Base-by-base conservation (phyloP, 2,113 vertebrate genomes). In the Misgurnus anguillicaudatus region DNA sequence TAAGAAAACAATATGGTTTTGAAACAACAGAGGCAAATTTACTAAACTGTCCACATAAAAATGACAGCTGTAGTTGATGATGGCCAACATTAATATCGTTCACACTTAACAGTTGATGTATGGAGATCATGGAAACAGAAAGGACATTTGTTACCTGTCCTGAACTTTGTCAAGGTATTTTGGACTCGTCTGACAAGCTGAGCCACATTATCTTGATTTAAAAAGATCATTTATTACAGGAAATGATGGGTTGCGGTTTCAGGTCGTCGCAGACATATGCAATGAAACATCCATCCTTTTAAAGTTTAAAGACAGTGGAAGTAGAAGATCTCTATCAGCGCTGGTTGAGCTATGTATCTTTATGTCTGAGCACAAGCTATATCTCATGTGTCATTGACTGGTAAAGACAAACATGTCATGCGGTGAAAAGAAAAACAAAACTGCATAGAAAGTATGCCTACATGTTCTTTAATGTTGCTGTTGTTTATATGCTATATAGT, bases 301-400 rank as follows among this genome's bases (percentile, higher is more conserved):
- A 57, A 19, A 71, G 51, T 19, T 19, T 10, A 70, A 71, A 57
- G 51, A 31, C 24, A 53, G 47, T 53, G 39, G 24, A 31, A 10
- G n/a, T 13, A 36, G 47, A 53, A 53, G 45, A 31, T 17, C 51
- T 55, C 17, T 16, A 17, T 16, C 51, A 55, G 14, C 6, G 4
- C 17, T 16, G 51, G 14, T 55, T 55, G 48, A 70, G 31, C 17
- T 14, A 41, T 71, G 36, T 41, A 71, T 17, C 51, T 57, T n/a
- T 36, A n/a, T 38, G 67, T 70, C 67, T 55, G 31, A 48, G 47
- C 8, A 69, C 65, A 36, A 41, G 17, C 53, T 72, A 58, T 58
- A 72, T 72, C 51, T 72, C 68, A 71, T 58, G 6, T 16, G 53
- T 71, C 69, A 71, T 14, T 58, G 69, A 71, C 69, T 57, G 36